phyloP scores from a whole-genome alignment of 1,140 invertebrate genomes.

The Platyscapa corneri region DNA sequence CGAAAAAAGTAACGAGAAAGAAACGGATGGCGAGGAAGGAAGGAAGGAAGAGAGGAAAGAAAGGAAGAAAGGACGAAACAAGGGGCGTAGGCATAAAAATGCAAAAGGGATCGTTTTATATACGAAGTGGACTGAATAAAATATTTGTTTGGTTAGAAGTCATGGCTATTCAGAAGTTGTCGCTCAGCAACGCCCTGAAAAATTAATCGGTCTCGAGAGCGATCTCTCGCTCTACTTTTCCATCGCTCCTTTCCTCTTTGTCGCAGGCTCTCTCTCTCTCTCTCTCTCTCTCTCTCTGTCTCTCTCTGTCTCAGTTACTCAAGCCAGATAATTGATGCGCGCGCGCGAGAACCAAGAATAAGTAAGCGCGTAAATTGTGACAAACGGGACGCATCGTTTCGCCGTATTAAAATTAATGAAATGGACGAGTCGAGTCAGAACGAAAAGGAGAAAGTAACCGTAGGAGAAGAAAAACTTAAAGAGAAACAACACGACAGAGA shows the following conservation, averaged over 20 bases:
- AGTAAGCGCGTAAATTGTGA: constrained; percentile 62
- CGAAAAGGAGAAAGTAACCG: not conserved
- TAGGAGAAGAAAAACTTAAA: too few relatives aligned
- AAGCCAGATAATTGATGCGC: constrained; percentile 50
- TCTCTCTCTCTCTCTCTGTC: not conserved
- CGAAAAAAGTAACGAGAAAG: not conserved
- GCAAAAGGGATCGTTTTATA: constrained; percentile 30
- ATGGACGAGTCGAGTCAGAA: constrained; percentile 56
- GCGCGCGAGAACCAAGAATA: not conserved
- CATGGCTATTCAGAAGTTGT: constrained; percentile 55
- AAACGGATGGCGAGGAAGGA: not conserved
- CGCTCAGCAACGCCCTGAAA: constrained; percentile 61
- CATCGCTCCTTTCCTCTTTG: too few relatives aligned
- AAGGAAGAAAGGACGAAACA: not conserved
- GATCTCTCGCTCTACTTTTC: not conserved
- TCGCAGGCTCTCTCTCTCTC: not conserved
- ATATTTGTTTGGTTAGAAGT: constrained; percentile 46
- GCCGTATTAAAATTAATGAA: constrained; percentile 69
- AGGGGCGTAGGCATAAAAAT: constrained; percentile 30
- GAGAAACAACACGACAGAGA: too few relatives aligned
- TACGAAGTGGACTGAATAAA: constrained; percentile 34
- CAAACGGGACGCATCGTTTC: constrained; percentile 63
- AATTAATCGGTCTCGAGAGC: constrained; percentile 60
- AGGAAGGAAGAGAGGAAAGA: not conserved
- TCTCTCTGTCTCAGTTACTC: not conserved